Percentiles rank a stretch among this genome's conserved stretches.
These are phyloP conservation scores for Hypomesus transpacificus DNA, from an alignment of 2,113 vertebrate species.

Conservation along the genomic window DNA sequence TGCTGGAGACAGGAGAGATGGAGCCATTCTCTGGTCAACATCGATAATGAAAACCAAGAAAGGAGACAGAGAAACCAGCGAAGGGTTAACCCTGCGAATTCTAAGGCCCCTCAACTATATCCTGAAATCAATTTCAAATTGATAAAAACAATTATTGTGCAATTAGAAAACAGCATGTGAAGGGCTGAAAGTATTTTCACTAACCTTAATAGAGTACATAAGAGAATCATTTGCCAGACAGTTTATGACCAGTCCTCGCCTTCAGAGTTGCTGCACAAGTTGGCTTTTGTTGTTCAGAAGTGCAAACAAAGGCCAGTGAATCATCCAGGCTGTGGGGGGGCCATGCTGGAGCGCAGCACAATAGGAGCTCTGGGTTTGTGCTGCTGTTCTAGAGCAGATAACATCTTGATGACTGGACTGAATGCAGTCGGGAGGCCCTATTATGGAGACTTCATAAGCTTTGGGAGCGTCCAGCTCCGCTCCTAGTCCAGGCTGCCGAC, in stretches of 20 bases:
- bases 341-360: constrained; percentile 52
- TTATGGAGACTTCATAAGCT: constrained; percentile 53
- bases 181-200: not conserved
- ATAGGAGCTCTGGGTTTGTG: constrained; percentile 39
- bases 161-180: not conserved
- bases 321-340: constrained; percentile 32
- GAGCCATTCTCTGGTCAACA: too few relatives aligned
- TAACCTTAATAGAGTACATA: not conserved
- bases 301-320: constrained; percentile 58
- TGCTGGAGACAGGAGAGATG: too few relatives aligned
- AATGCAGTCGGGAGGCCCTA: constrained; percentile 39
- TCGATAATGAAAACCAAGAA: too few relatives aligned
- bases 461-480: constrained; percentile 42
- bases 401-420: constrained; percentile 56
- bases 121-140: too few relatives aligned
- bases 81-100: too few relatives aligned
- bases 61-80: too few relatives aligned
- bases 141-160: too few relatives aligned
- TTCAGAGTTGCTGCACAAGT: constrained; percentile 39
- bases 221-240: too few relatives aligned
- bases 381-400: constrained; percentile 55
- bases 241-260: constrained; percentile 3
- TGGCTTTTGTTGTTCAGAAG: constrained; percentile 54
- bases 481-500: constrained; percentile 31
- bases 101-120: too few relatives aligned